Base-by-base conservation (phyloP, 2,113 vertebrate genomes). In the Dascyllus trimaculatus region DNA sequence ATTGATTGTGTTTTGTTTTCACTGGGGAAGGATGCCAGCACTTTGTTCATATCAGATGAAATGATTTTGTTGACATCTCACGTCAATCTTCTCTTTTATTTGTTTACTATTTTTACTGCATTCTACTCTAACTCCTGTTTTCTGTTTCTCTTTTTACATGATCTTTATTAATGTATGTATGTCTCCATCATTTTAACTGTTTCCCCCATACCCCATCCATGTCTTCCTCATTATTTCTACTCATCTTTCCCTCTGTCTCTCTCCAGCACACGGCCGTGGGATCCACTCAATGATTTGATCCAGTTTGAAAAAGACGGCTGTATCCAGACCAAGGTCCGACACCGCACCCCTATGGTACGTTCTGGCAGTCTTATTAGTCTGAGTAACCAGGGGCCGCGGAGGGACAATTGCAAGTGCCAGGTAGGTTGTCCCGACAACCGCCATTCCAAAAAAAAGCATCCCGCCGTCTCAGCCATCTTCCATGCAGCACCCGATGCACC, bases 281-380 rank as follows among this genome's bases (percentile, higher is more conserved):
- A 99, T 90, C 97, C 96, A 53, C 94, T 99, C 88, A 99, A 99
- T 80, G 98, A 99, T 88, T 91, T 99, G 95, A 95, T 99, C 94
- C 98, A 99, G 80, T 99, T 97, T 81, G 98, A 99, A 93, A 98
- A 98, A 95, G 97, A 97, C 62, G 97, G 98, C 88, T 94, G 95
- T 79, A 96, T 99, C 94, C 97, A 98, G 95, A 98, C 98, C 81
- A 97, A 98, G 96, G 97, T 99, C 89, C 96, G 96, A 69, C 98
- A 99, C 94, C 96, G 96, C 82, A 99, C 97, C 87, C 97, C 97
- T 89, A 99, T 99, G 97, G 98, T 99, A 98, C 82, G 96, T 96
- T 95, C 91, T 87, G 90, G 86, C 93, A 96, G 94, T 94, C 88
- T 95, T 93, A 93, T 93, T 95, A 92, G 94, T 96, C 95, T 96